Evolutionary conservation across 2,888 invertebrate genomes (phyloP), one percentile per base, ranked within the genome.

Genomic region (Globia sparganii): DNA sequence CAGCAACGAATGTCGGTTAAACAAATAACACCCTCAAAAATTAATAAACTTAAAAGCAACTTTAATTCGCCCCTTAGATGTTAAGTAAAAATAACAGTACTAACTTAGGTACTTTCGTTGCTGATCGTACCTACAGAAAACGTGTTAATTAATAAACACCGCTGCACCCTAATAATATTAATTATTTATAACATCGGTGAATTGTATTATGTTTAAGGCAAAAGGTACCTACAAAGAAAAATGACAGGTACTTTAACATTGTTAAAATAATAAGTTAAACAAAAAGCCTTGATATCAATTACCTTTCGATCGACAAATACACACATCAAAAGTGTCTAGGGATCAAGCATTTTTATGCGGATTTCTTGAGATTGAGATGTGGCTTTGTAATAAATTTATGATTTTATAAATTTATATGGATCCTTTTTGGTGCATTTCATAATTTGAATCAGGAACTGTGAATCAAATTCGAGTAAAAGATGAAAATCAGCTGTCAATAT

Each of bases 1-100:
- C 34, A 65, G 59, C 40, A 78, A 59, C 18, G 8, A 72, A 71
- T 72, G 15, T 61, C 18, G 11, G n/a, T 43, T 43, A 61, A 61
- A 61, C 21, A 34, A 61, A 59, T 18, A 31, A 25, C 5, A 25
- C 18, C 18, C 43, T 43, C n/a, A 11, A 61, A 18, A 2, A 18
- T 59, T 43, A 31, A 43, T 18, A 31, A 4, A 4, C 11, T 25
- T 1, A 61, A 43, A 70, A 31, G 6, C 31, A 25, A 21, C 21
- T 56, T 6, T n/a, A 58, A 28, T 28, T 18, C 8, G 31, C 1
- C 31, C 31, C 8, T 18, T 59, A 37, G 0, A 25, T 8, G 0
- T 37, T 37, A 15, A n/a, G 25, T 49, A 67, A 46, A 37, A 37
- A 21, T 21, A 58, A 37, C 25, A 40, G 65, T 34, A 6, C 2